A percentile compares a stretch with the other conserved stretches of the same genome.
Evolutionary conservation across 23 tunicate genomes (phyloP).

Genomic region (Trididemnum miniatum): DNA sequence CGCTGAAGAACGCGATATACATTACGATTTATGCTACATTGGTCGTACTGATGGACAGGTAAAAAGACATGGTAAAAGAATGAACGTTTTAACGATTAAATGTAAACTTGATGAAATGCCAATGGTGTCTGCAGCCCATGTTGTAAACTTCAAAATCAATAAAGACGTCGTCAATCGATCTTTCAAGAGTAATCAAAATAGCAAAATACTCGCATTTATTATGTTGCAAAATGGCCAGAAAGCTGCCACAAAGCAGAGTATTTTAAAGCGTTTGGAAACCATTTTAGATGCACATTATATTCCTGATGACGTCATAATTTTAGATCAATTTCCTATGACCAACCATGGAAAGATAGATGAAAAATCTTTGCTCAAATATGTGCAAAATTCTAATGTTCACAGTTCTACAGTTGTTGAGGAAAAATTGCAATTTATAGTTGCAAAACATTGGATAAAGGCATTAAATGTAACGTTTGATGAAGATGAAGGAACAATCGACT

Average conservation of each 20-base stretch:
- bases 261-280: not conserved
- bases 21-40: slow-evolving; percentile 22
- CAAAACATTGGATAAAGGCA: not conserved
- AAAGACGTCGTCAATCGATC: too few species aligned
- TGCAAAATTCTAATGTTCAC: not conserved
- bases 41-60: slow-evolving; percentile 62
- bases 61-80: slow-evolving; percentile 72
- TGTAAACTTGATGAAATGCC: slow-evolving; percentile 5
- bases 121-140: slow-evolving; percentile 30
- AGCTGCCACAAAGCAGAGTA: not conserved
- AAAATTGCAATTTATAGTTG: not conserved
- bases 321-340: slow-evolving; percentile 57
- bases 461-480: not conserved
- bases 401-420: not conserved
- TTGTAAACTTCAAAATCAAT: too few species aligned
- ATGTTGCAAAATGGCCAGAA: not conserved
- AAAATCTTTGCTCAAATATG: not conserved
- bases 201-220: too few species aligned
- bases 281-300: slow-evolving; percentile 36
- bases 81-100: slow-evolving; percentile 45
- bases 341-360: slow-evolving; percentile 80
- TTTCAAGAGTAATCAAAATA: too few species aligned
- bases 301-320: slow-evolving; percentile 60
- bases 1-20: not conserved
- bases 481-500: not conserved